phyloP scores from a whole-genome alignment of 2,113 vertebrate genomes.

The Actinemys pallida region DNA sequence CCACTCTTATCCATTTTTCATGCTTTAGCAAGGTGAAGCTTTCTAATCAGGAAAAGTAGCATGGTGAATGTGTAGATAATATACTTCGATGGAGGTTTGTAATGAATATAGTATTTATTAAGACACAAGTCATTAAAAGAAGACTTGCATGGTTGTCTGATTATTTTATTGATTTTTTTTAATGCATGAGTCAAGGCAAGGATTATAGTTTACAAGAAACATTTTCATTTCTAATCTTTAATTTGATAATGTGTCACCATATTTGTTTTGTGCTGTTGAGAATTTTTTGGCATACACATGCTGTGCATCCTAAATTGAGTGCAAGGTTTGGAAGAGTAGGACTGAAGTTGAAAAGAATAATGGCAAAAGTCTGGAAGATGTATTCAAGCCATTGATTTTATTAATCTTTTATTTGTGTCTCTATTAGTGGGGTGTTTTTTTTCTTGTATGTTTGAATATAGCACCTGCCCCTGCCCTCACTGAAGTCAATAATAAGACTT shows the following conservation, averaged over 20 bases:
- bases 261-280: conserved; percentile 20
- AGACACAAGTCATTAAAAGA: conserved; percentile 73
- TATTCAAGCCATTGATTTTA: not conserved
- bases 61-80: conserved; percentile 64
- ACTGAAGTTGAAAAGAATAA: not conserved
- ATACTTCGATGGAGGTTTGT: conserved; percentile 67
- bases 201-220: conserved; percentile 49
- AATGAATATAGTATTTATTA: conserved; percentile 77
- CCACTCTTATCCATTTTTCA: conserved; percentile 65
- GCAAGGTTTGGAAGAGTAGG: not conserved
- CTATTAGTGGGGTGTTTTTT: not conserved
- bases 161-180: conserved; percentile 73
- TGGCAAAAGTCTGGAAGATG: not conserved
- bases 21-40: conserved; percentile 69
- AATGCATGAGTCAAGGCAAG: conserved; percentile 42
- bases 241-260: conserved; percentile 15
- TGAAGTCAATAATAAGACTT: not conserved
- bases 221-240: conserved; percentile 61
- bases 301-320: not conserved
- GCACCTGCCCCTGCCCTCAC: not conserved
- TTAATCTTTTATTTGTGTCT: not conserved
- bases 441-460: accelerated
- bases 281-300: not conserved
- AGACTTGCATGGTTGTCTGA: conserved; percentile 53
- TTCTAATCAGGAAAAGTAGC: conserved; percentile 69